A percentile compares a stretch with the other conserved stretches of the same genome.
Evolutionary conservation across 2,113 vertebrate genomes (phyloP).

Genomic region (Nycticebus coucang): DNA sequence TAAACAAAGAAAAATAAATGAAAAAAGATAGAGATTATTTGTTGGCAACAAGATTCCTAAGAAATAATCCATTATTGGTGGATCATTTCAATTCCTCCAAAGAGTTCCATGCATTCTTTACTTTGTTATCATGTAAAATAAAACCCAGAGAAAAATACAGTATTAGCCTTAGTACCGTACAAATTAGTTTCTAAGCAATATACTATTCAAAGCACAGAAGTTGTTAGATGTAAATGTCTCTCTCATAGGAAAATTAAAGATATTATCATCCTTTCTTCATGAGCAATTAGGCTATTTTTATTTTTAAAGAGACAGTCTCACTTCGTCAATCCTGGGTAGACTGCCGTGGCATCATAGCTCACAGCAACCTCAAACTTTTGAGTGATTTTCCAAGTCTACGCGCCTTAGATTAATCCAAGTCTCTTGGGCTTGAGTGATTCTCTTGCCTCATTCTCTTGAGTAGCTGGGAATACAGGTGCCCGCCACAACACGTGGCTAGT

Average conservation of each 20-base stretch:
- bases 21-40: background rate
- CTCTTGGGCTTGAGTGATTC: too few species aligned
- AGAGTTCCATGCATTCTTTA: background rate
- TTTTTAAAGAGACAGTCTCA: too few species aligned
- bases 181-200: background rate
- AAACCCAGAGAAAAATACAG: background rate
- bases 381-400: too few species aligned
- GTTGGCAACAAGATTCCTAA: background rate
- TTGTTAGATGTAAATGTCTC: background rate
- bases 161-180: background rate
- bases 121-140: background rate
- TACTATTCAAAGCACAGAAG: background rate
- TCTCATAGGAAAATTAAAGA: background rate
- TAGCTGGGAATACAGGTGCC: too few species aligned
- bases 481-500: too few species aligned
- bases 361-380: too few species aligned
- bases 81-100: background rate
- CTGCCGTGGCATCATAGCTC: too few species aligned
- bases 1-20: conserved; percentile 17
- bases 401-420: too few species aligned
- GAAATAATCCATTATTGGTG: background rate
- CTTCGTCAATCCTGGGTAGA: too few species aligned
- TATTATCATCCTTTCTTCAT: background rate
- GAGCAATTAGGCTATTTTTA: background rate
- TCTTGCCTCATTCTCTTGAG: too few species aligned